These are phyloP conservation scores for Geotrypetes seraphini DNA, from an alignment of 2,797 vertebrate species.

Conservation along the genomic window DNA sequence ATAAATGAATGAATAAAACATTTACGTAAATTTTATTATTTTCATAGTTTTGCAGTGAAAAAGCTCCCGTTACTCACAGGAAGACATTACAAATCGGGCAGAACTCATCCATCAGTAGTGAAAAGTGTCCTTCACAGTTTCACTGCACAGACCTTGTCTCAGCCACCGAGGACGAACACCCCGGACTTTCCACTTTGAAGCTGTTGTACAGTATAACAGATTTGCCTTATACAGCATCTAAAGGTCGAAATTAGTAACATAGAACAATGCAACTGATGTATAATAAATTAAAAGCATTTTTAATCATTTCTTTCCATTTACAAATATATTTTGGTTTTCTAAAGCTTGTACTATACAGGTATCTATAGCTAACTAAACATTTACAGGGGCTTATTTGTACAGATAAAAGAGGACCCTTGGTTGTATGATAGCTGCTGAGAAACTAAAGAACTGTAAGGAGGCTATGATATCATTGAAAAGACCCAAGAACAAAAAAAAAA, in stretches of 20 bases:
- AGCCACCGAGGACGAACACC: background rate
- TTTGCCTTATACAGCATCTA: background rate
- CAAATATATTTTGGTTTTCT: constrained; percentile 59
- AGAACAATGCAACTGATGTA: constrained; percentile 55
- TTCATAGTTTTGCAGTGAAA: constrained; percentile 40
- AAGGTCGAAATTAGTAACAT: constrained; percentile 16
- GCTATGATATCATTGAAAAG: too few species aligned
- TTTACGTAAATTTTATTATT: constrained; percentile 63
- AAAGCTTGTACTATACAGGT: constrained; percentile 73
- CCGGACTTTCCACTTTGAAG: constrained; percentile 1
- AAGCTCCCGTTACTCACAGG: constrained; percentile 15
- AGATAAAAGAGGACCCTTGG: constrained; percentile 3
- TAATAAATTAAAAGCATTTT: constrained; percentile 83
- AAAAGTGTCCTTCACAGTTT: constrained; percentile 32
- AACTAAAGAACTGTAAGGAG: background rate
- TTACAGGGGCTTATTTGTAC: constrained; percentile 18
- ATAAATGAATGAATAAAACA: background rate
- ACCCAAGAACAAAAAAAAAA: too few species aligned
- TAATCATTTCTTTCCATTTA: constrained; percentile 75
- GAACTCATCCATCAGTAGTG: constrained; percentile 38
- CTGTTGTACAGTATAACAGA: constrained; percentile 3
- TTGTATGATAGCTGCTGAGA: background rate
- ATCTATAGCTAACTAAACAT: constrained; percentile 46
- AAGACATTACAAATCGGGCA: constrained; percentile 22
- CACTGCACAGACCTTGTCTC: constrained; percentile 2